Evolutionary conservation across 1,140 invertebrate genomes (phyloP), one percentile per base, ranked within the genome.

Genomic region (Anastatus disparis): DNA sequence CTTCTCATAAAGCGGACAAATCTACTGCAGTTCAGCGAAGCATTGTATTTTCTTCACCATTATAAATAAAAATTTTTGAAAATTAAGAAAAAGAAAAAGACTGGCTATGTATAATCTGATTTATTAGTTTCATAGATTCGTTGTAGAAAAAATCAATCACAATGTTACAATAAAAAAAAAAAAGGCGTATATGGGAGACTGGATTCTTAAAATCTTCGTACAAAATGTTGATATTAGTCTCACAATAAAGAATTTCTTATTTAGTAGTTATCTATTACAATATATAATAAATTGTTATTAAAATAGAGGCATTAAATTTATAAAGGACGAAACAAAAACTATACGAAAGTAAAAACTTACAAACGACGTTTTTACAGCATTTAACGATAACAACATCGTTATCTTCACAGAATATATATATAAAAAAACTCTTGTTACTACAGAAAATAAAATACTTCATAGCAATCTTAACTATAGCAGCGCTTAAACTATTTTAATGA

Each of bases 311-410:
- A 59, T 68, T 63, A 61, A 73, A 52, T 56, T 38, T 65, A 35
- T 63, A 40, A 65, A 31, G 46, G 46, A 53, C 42, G 22, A 73
- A 70, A 65, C 53, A 65, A 70, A 70, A 70, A 58, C 17, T 61
- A 61, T 26, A 52, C 59, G 31, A 67, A 63, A 77, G 64, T 74
- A 77, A 70, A 77, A 76, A 78, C 63, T 70, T 72, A 75, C 73
- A 78, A 72, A 62, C 61, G 44, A 78, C 64, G 68, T 73, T 72
- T 44, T 52, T 76, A 78, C 67, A 59, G 53, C 58, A 52, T 46
- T 55, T 13, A 70, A 64, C 44, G 59, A 70, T 17, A 53, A 63
- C 40, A 13, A 20, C 12, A 48, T 58, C 42, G 31, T 56, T 63
- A 64, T 2, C 15, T 63, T 35, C 44, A 55, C 20, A 61, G 26